Conservation (phyloP, 2,113 vertebrate genomes). For the Xiphophorus hellerii region DNA sequence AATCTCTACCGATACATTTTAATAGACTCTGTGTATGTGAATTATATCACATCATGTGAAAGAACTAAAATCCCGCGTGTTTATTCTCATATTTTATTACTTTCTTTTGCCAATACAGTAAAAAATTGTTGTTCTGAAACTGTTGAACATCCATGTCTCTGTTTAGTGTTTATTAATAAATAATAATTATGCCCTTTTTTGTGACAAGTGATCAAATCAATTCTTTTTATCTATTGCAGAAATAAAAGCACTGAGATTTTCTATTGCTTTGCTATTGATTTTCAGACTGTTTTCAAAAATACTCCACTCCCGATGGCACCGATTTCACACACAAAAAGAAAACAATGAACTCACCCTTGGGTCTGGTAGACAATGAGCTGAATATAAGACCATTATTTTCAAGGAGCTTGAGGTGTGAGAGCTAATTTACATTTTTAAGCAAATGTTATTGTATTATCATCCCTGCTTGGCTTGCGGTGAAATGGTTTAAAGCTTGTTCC, state of each 20-base stretch:
- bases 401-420: constrained; percentile 40
- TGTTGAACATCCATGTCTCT: too few relatives aligned
- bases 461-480: constrained; percentile 26
- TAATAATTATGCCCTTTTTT: too few relatives aligned
- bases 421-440: constrained; percentile 63
- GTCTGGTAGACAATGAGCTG: constrained; percentile 30
- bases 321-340: constrained; percentile 45
- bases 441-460: constrained; percentile 48
- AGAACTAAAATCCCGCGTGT: too few relatives aligned
- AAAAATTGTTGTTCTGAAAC: too few relatives aligned
- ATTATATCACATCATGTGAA: too few relatives aligned
- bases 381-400: constrained; percentile 49
- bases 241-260: not conserved
- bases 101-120: too few relatives aligned
- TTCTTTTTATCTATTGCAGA: too few relatives aligned
- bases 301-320: constrained; percentile 20
- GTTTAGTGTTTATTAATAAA: too few relatives aligned
- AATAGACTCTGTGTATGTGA: too few relatives aligned
- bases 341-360: constrained; percentile 49
- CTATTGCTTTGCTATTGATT: constrained; percentile 3
- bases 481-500: constrained; percentile 49
- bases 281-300: constrained; percentile 36
- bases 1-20: too few relatives aligned
- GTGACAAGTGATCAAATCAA: too few relatives aligned
- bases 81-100: too few relatives aligned